Evolutionary conservation across 1,140 invertebrate species (phyloP), one percentile per base, ranked within the genome.

Genomic region (Philotrypesis tridentata): DNA sequence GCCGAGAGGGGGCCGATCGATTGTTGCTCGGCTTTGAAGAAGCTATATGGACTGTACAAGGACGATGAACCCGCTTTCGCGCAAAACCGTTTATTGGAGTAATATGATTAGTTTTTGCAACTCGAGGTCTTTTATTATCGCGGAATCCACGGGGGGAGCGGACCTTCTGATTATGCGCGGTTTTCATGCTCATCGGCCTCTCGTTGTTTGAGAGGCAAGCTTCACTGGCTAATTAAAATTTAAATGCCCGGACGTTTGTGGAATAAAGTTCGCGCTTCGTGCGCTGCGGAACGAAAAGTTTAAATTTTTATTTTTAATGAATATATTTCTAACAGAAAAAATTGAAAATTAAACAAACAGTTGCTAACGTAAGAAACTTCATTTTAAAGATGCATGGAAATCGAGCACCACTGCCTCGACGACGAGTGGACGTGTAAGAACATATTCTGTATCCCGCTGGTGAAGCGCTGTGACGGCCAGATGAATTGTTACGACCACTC

Each of bases 401-500:
- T 89, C 21, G 88, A 90, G 37, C 89, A 91, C 80, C 87, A 89
- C 77, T 92, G 91, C 70, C 79, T 90, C 76, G 89, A 91, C 29
- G 89, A 94, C 74, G 94, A 96, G 86, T 95, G 94, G 93, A 94
- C 94, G 37, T 97, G 96, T 88, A 92, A 93, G 33, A 95, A 95
- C 86, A 93, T 94, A 2, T 90, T 96, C 63, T 97, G 96, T 87
- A 94, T 97, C 40, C 92, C 94, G 5, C 88, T 92, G 23, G 91
- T 90, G 1, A 94, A 95, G 75, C 92, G 93, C 21, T 97, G 96
- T 90, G 95, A 97, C 88, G 96, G 96, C 31, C 91, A 94, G 31
- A 93, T 95, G 85, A 95, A 97, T 88, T 97, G 96, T 89, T 96
- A 94, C 83, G 95, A 97, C 87, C 93, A 94, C 87, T 95, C 94